Percentiles rank a stretch among this genome's conserved stretches.
Conservation (phyloP, 1,140 invertebrate genomes). For the Helicorthomorpha holstii region DNA sequence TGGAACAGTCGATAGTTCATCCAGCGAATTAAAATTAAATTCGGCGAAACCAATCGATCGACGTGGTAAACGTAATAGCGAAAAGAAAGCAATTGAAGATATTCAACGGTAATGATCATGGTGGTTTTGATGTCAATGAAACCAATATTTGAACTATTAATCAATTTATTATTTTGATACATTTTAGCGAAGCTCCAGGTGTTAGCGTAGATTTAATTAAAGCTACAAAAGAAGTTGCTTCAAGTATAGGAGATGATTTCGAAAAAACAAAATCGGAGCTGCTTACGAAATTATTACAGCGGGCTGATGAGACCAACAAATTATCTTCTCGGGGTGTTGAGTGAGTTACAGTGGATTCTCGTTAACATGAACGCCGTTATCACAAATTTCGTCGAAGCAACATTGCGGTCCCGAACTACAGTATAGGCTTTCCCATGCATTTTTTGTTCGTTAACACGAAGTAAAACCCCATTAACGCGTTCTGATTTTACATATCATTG, state of each 20-base stretch:
- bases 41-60: background rate
- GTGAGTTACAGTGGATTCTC: no score
- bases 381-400: no score
- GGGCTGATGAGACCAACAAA: no score
- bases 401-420: no score
- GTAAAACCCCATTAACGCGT: no score
- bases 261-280: slow-evolving; percentile 53
- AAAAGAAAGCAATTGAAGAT: background rate
- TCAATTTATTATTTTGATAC: background rate
- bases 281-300: slow-evolving; percentile 40
- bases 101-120: background rate
- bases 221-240: slow-evolving; percentile 49
- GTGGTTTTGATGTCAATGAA: background rate
- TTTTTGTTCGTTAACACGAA: no score
- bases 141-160: background rate
- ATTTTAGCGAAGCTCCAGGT: background rate
- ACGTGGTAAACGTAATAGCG: background rate
- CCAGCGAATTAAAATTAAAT: background rate
- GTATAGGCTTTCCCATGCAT: no score
- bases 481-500: no score
- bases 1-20: background rate
- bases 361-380: no score
- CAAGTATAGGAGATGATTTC: slow-evolving; percentile 40
- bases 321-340: no score
- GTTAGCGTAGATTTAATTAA: background rate